phyloP scores from a whole-genome alignment of 2,888 invertebrate genomes.

The Liopterus haemorrhoidalis region DNA sequence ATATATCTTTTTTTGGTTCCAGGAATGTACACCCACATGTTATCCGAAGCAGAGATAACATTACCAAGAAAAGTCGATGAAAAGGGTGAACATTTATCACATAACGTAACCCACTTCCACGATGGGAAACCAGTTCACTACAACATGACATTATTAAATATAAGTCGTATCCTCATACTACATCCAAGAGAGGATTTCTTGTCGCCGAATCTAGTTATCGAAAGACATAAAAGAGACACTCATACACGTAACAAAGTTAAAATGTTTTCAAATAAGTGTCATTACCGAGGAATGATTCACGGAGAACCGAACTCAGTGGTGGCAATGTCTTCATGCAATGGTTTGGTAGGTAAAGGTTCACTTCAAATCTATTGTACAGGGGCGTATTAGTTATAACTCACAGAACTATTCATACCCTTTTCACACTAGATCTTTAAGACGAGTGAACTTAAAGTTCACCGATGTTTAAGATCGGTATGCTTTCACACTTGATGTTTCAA shows the following conservation, averaged over 20 bases:
- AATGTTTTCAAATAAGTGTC: constrained; percentile 58
- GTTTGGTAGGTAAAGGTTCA: constrained; percentile 69
- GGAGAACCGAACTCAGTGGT: constrained; percentile 65
- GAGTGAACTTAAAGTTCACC: too few relatives aligned
- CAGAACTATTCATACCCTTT: too few relatives aligned
- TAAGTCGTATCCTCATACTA: constrained; percentile 43
- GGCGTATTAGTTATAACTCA: too few relatives aligned
- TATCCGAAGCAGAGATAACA: constrained; percentile 53
- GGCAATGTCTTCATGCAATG: constrained; percentile 75
- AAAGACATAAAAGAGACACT: constrained; percentile 55
- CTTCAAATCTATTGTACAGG: too few relatives aligned
- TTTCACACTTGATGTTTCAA: too few relatives aligned
- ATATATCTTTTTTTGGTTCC: constrained; percentile 32
- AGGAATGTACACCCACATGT: constrained; percentile 48
- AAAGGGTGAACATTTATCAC: constrained; percentile 54
- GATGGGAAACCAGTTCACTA: constrained; percentile 51
- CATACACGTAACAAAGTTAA: constrained; percentile 51
- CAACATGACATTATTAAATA: constrained; percentile 45
- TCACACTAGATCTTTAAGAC: too few relatives aligned
- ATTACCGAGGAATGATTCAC: constrained; percentile 70
- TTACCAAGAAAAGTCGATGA: constrained; percentile 57
- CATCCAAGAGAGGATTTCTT: constrained; percentile 60
- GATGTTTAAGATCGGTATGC: too few relatives aligned
- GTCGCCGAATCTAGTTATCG: constrained; percentile 65
- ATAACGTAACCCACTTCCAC: constrained; percentile 52